A percentile compares a stretch with the other conserved stretches of the same genome.
These are phyloP conservation scores for Drosophila pandora DNA, from an alignment of 1,140 invertebrate species.

Conservation along the genomic window DNA sequence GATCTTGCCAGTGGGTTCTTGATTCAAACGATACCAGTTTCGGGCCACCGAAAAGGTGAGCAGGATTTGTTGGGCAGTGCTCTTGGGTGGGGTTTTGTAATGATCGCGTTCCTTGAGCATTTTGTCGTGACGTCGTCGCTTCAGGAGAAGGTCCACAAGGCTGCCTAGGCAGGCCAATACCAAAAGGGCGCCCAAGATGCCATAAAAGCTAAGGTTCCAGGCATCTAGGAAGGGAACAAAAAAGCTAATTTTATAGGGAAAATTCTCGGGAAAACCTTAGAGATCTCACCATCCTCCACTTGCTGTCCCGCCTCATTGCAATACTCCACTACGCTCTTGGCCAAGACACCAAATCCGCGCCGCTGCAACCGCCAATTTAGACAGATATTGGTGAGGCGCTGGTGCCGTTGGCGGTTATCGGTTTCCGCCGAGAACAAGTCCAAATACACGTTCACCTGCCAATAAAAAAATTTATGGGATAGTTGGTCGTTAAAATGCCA, in stretches of 20 bases:
- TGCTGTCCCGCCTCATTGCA: constrained; percentile 60
- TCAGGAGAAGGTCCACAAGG: constrained; percentile 68
- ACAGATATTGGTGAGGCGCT: constrained; percentile 66
- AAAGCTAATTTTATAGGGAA: neutral
- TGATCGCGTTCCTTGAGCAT: constrained; percentile 76
- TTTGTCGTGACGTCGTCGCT: constrained; percentile 67
- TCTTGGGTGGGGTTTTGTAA: constrained; percentile 64
- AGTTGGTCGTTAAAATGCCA: constrained; percentile 39
- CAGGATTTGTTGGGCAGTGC: constrained; percentile 50
- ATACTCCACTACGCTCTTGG: constrained; percentile 75
- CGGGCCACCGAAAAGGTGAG: constrained; percentile 73
- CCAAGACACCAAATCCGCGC: constrained; percentile 52
- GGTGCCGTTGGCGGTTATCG: constrained; percentile 56
- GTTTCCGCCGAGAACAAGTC: constrained; percentile 64
- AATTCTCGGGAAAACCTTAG: neutral
- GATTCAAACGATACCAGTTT: constrained; percentile 81
- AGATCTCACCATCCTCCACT: constrained; percentile 51
- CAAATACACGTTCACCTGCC: constrained; percentile 74
- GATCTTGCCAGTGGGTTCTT: constrained; percentile 68
- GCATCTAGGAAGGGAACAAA: constrained; percentile 28
- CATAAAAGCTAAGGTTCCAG: constrained; percentile 74
- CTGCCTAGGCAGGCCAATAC: constrained; percentile 55
- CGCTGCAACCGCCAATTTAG: constrained; percentile 68
- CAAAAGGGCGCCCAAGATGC: constrained; percentile 39
- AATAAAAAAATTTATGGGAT: constrained; percentile 15